Evolutionary conservation across 2,113 vertebrate species (phyloP).

Genomic region (Nothocercus nigrocapillus): DNA sequence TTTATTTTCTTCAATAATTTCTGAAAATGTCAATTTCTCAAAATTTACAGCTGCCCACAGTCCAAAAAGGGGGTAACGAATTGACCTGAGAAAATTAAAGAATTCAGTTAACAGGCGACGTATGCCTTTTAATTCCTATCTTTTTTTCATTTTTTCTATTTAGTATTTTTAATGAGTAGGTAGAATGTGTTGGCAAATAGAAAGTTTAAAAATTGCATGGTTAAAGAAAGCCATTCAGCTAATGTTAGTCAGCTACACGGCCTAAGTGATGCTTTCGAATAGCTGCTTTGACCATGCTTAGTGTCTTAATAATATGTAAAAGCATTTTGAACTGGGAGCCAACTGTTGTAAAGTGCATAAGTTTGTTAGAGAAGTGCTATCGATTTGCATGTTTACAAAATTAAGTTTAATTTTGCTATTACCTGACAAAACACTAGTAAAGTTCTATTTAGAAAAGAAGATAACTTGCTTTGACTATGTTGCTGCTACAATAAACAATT

Average conservation of each 20-base stretch:
- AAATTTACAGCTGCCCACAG: constrained; percentile 79
- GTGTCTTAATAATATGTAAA: constrained; percentile 62
- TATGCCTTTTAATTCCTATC: constrained; percentile 76
- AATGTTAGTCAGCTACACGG: constrained; percentile 49
- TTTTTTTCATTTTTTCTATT: constrained; percentile 72
- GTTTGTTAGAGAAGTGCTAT: constrained; percentile 54
- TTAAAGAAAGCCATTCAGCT: constrained; percentile 72
- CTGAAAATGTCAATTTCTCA: constrained; percentile 80
- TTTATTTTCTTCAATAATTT: constrained; percentile 76
- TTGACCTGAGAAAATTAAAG: constrained; percentile 76
- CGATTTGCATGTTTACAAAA: constrained; percentile 77
- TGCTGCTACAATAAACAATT: constrained; percentile 60
- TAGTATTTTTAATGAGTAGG: constrained; percentile 70
- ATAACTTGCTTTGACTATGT: constrained; percentile 60
- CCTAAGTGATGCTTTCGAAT: constrained; percentile 40
- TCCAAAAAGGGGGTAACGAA: constrained; percentile 73
- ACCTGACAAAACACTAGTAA: constrained; percentile 33
- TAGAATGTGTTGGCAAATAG: constrained; percentile 67
- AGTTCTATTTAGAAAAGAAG: constrained; percentile 50
- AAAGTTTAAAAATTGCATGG: constrained; percentile 67
- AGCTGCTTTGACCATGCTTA: constrained; percentile 76
- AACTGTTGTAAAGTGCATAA: constrained; percentile 41
- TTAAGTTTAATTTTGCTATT: constrained; percentile 61
- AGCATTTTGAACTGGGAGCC: constrained; percentile 51
- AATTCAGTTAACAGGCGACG: constrained; percentile 77